Base-by-base conservation (phyloP, 2,797 vertebrate species). In the Xenopus petersii region DNA sequence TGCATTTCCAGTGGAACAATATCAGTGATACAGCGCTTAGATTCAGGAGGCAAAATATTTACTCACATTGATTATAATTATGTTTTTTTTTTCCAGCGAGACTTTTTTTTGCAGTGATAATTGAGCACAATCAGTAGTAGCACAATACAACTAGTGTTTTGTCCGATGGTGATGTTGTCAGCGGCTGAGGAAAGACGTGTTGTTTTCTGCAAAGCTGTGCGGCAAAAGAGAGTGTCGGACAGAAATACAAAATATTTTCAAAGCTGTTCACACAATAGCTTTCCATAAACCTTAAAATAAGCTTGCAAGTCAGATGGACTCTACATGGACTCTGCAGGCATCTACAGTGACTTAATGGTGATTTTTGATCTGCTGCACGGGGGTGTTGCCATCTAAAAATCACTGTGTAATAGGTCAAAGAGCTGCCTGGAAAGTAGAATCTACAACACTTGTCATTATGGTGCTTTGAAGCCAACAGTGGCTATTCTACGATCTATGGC, bases 131-230 rank as follows among this genome's bases (percentile, higher is more conserved):
- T 73, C 70, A 63, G 76, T 66, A 60, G 71, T 8, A 69, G 15
- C 54, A 78, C 76, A 73, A 64, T 70, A 26, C 48, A 78, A 65
- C 60, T 24, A 70, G 71, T 78, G 71, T 73, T 78, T 78, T 78
- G 76, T 69, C 76, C 71, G 69, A 70, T 78, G 66, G 76, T 15
- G 71, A 73, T 78, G 73, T 69, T 78, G 71, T 73, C 66, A 73
- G 71, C 70, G 51, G 76, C 76, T 64, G 64, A 73, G 58, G 42
- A 59, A 62, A 70, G 51, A 54, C 71, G 5, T 70, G 71, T 70
- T 73, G 66, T 60, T 73, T 5, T 13, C 16, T 69, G 70, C 62
- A 56, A 73, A 73, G 65, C 15, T 36, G 64, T 78, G 36, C 42
- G 36, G 71, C 71, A 64, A 70, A 61, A 78, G 54, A 58, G 36